phyloP scores from a whole-genome alignment of 2,888 invertebrate species.

The Raillietiella orientalis region DNA sequence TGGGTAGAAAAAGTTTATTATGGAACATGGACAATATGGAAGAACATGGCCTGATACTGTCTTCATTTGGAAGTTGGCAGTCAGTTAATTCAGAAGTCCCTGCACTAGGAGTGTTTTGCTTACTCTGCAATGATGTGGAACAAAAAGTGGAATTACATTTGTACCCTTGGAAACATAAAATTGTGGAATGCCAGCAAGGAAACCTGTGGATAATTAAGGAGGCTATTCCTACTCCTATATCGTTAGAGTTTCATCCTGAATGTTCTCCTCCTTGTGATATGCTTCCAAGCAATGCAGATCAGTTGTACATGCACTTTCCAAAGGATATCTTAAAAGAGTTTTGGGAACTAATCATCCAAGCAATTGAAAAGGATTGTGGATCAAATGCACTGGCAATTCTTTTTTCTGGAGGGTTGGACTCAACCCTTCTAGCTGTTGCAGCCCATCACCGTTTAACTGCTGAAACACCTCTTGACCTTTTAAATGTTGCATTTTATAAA shows the following conservation, averaged over 20 bases:
- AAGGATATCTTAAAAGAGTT: too few relatives aligned
- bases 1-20: conserved; percentile 55
- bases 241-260: too few relatives aligned
- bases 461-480: conserved; percentile 43
- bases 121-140: too few relatives aligned
- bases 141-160: conserved; percentile 9
- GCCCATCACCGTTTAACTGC: conserved; percentile 30
- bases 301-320: too few relatives aligned
- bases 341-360: too few relatives aligned
- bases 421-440: conserved; percentile 52
- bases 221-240: too few relatives aligned
- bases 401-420: conserved; percentile 91
- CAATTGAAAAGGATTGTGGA: too few relatives aligned
- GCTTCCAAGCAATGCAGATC: too few relatives aligned
- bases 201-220: too few relatives aligned
- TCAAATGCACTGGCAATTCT: conserved; percentile 53
- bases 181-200: too few relatives aligned
- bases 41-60: conserved; percentile 5
- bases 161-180: conserved; percentile 11
- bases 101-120: conserved; percentile 14
- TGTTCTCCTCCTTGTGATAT: too few relatives aligned
- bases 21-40: conserved; percentile 10
- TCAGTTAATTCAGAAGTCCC: conserved; percentile 10
- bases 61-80: conserved; percentile 10
- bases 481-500: conserved; percentile 68